Conservation (phyloP, 1,140 invertebrate species). For the Apocrypta bakeri region DNA sequence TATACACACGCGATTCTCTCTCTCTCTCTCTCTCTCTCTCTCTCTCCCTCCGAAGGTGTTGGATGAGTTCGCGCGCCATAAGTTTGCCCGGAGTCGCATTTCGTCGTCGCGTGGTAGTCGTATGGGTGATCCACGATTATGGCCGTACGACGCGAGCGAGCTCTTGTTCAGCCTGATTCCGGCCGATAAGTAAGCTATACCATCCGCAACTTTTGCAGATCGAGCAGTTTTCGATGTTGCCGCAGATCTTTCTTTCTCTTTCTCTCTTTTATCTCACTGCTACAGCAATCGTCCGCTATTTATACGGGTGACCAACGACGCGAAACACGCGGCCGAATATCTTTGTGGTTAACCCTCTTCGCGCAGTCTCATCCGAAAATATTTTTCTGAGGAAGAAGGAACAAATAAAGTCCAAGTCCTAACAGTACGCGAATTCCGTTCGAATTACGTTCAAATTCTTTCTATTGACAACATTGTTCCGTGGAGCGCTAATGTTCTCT, state of each 20-base stretch:
- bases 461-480: background rate
- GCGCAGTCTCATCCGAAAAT: conserved; percentile 43
- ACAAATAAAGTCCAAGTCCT: conserved; percentile 27
- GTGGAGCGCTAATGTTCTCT: too few relatives aligned
- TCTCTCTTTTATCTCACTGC: conserved; percentile 22
- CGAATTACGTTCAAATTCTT: conserved; percentile 43
- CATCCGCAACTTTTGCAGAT: conserved; percentile 56
- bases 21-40: background rate
- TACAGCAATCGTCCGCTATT: conserved; percentile 42
- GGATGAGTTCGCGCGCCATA: conserved; percentile 48
- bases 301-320: conserved; percentile 53
- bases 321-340: conserved; percentile 54
- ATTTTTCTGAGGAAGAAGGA: conserved; percentile 6
- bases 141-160: conserved; percentile 51
- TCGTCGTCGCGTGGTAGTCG: conserved; percentile 61
- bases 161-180: conserved; percentile 62
- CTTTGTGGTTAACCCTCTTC: conserved; percentile 51
- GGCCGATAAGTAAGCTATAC: conserved; percentile 57
- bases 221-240: conserved; percentile 63
- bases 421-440: conserved; percentile 42
- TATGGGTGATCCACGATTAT: conserved; percentile 69
- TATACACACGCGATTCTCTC: background rate
- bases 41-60: background rate
- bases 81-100: conserved; percentile 51
- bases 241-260: conserved; percentile 30